Base-by-base conservation (phyloP, 2,113 vertebrate genomes). In the Sciurus niger region DNA sequence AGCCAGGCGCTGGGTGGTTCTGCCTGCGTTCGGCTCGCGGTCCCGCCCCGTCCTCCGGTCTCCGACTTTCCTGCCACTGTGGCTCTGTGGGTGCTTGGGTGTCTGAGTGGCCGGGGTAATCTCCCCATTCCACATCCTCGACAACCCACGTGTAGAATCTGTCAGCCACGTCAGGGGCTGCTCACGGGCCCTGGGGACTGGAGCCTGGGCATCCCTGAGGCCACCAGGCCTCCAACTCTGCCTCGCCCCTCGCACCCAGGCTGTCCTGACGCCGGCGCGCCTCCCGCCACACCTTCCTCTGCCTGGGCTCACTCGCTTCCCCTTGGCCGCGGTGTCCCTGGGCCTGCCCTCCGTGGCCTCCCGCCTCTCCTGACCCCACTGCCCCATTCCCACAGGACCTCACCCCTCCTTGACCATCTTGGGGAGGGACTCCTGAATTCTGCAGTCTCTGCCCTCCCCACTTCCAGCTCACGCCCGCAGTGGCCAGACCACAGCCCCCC, bases 81-180 rank as follows among this genome's bases (percentile, higher is more conserved):
- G 48, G 20, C 48, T 24, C 17, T 14, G 60, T 24, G 46, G 28
- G 20, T 18, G 22, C 88, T 24, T 8, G n/a, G 43, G 25, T 4
- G 14, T 28, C 46, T 24, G 48, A 65, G 7, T 43, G 67, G 22
- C 28, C 12, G 6, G 73, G n/a, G 34, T 46, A 17, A 0, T 67
- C 43, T 34, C 28, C 46, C 34, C 11, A 30, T 79, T 13, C 76
- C 40, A 22, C 28, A 16, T 24, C 48, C 63, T 53, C 34, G 20
- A 55, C 13, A n/a, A 22, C 2, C 67, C n/a, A 40, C 20, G 51
- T 37, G 40, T 20, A 34, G 34, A 60, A 37, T 25, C 1, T 22
- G 13, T 86, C 24, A 17, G 53, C 28, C 3, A 0, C 1, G 6
- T 28, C 0, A n/a, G n/a, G 8, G 37, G 6, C 0, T 9, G 10